Conservation (phyloP, 2,113 vertebrate genomes). For the Platichthys stellatus region DNA sequence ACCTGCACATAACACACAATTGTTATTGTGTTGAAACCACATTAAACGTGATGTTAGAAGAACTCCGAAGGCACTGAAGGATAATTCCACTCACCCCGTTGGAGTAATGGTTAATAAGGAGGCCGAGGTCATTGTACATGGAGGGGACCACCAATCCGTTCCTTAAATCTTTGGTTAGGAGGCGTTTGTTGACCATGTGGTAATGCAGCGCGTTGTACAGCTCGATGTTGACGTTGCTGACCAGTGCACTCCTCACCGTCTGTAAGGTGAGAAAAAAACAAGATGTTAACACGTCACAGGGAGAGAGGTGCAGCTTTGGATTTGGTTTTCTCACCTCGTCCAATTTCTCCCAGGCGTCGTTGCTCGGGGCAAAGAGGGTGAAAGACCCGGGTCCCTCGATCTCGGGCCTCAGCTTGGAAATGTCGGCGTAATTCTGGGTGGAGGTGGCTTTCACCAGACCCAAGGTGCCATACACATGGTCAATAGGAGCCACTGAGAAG, state of each 20-base stretch:
- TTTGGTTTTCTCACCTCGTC: constrained; percentile 82
- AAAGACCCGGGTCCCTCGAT: constrained; percentile 94
- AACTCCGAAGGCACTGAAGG: not conserved
- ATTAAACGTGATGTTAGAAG: not conserved
- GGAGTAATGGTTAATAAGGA: constrained; percentile 94
- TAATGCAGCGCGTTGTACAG: constrained; percentile 94
- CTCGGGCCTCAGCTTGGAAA: constrained; percentile 89
- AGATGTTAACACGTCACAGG: constrained; percentile 14
- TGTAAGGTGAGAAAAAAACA: constrained; percentile 64
- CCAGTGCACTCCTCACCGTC: constrained; percentile 85
- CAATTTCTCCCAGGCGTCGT: constrained; percentile 93
- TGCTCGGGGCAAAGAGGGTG: constrained; percentile 96
- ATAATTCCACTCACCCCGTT: constrained; percentile 88
- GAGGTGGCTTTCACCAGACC: constrained; percentile 88
- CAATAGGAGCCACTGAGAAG: constrained; percentile 91
- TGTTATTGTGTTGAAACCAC: not conserved
- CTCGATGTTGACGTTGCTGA: constrained; percentile 96
- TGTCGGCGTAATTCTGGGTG: constrained; percentile 88
- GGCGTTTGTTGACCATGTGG: constrained; percentile 93
- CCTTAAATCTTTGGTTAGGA: constrained; percentile 95
- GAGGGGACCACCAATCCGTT: constrained; percentile 89
- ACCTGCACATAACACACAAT: constrained; percentile 80
- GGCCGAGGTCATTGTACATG: constrained; percentile 90
- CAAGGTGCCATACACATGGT: constrained; percentile 92
- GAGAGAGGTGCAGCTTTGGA: not conserved